Percentiles rank a stretch among this genome's conserved stretches.
These are phyloP conservation scores for Actinostola sp. DNA, from an alignment of 92 coral and sea anemone species.

Conservation along the genomic window DNA sequence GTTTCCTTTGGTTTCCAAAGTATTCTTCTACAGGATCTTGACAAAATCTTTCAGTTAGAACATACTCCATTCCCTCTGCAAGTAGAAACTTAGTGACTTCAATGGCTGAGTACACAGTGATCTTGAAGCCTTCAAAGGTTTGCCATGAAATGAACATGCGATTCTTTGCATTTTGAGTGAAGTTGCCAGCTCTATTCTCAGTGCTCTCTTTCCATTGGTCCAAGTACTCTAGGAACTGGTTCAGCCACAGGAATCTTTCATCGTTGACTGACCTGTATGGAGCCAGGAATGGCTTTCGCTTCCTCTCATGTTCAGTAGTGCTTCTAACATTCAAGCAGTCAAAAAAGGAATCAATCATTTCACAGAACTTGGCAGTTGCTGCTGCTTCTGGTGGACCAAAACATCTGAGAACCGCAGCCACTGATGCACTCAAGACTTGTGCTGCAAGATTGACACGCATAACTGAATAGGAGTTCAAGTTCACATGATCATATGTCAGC, in stretches of 20 bases:
- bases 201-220: conserved; percentile 50
- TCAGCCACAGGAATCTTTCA: conserved; percentile 64
- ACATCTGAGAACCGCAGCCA: conserved; percentile 52
- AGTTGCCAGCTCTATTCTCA: conserved; percentile 42
- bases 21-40: conserved; percentile 55
- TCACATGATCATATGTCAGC: conserved; percentile 60
- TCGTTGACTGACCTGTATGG: conserved; percentile 69
- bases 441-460: conserved; percentile 73
- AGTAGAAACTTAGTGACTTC: conserved; percentile 48
- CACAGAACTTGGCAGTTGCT: conserved; percentile 54
- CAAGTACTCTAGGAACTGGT: conserved; percentile 25
- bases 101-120: conserved; percentile 47
- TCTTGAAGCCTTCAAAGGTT: conserved; percentile 57
- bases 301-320: conserved; percentile 61
- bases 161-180: conserved; percentile 33
- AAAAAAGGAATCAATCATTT: conserved; percentile 60
- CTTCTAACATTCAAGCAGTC: conserved; percentile 71
- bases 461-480: conserved; percentile 55
- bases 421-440: conserved; percentile 68
- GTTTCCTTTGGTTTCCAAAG: conserved; percentile 50
- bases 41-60: conserved; percentile 50
- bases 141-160: conserved; percentile 58
- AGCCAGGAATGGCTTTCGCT: conserved; percentile 64
- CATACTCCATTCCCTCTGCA: conserved; percentile 52
- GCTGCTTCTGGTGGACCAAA: conserved; percentile 63